Base-by-base conservation (phyloP, 2,113 vertebrate genomes). In the Baryphthengus martii region DNA sequence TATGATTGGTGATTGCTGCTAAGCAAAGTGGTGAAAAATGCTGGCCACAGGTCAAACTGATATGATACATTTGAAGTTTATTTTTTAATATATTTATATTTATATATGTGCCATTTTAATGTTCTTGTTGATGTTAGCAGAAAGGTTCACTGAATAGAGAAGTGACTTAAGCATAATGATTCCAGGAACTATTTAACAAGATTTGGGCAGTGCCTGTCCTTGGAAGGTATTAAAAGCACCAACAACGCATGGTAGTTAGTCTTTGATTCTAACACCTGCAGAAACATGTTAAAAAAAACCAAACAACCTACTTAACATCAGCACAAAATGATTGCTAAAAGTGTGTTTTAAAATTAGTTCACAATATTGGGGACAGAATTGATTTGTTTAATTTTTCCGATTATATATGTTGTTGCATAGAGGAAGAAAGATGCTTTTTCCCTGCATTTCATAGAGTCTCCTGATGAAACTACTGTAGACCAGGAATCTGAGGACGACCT, bases 401-500 rank as follows among this genome's bases (percentile, higher is more conserved):
- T 94, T 77, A 95, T 74, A 72, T 89, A 49, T 97, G 93, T 97
- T 97, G 95, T 96, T 90, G 89, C 94, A 94, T 96, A 94, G 96
- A 93, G 88, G 79, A 74, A 62, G 88, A 94, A 81, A 85, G 45
- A 79, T 37, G 50, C 84, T 92, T 95, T 97, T 89, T 89, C 90
- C 88, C 91, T 84, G 65, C 92, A 47, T 92, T 95, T 94, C 25
- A 47, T 97, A 99, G 99, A 99, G 98, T 99, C 97, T 97, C 98
- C 98, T 1, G 99, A 99, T 74, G 99, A 99, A 96, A 98, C 98
- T 89, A 94, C 97, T 52, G 97, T 97, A 58, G 99, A 99, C 97
- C 98, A 98, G 95, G 99, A 99, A 98, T 99, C 99, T 3, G 99
- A 99, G 97, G 99, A 99, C 23, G 99, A 99, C 97, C 97, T 98